Evolutionary conservation across 2,888 invertebrate genomes (phyloP).

Genomic region (Gerris lacustris): DNA sequence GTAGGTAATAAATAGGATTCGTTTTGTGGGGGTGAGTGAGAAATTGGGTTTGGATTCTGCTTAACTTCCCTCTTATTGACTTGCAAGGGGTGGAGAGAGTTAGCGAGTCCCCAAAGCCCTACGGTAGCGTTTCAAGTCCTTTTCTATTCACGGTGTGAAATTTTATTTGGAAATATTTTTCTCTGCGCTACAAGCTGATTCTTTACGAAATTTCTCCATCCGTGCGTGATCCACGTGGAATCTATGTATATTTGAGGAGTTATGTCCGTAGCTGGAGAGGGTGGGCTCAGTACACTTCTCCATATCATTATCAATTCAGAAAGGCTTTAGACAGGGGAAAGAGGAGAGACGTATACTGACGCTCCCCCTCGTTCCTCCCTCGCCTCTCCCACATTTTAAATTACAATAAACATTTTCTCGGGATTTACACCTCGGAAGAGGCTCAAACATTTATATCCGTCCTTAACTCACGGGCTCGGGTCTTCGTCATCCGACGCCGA

Average conservation of each 20-base stretch:
- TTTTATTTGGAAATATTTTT: neutral
- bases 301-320: neutral
- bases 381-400: neutral
- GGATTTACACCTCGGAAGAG: neutral
- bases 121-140: neutral
- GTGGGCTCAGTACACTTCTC: neutral
- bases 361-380: neutral
- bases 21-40: neutral
- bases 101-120: neutral
- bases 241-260: neutral
- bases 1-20: neutral
- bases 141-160: neutral
- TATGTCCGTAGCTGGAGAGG: neutral
- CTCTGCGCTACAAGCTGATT: no score
- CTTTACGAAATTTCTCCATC: no score
- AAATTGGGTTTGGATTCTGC: neutral
- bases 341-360: neutral
- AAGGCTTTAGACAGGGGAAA: neutral
- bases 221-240: neutral
- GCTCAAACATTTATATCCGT: neutral
- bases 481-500: neutral
- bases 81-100: neutral
- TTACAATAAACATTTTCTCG: conserved; percentile 1
- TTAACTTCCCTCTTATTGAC: neutral
- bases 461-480: neutral